Conservation (phyloP, 2,888 invertebrate species). For the Periphyllus acericola region DNA sequence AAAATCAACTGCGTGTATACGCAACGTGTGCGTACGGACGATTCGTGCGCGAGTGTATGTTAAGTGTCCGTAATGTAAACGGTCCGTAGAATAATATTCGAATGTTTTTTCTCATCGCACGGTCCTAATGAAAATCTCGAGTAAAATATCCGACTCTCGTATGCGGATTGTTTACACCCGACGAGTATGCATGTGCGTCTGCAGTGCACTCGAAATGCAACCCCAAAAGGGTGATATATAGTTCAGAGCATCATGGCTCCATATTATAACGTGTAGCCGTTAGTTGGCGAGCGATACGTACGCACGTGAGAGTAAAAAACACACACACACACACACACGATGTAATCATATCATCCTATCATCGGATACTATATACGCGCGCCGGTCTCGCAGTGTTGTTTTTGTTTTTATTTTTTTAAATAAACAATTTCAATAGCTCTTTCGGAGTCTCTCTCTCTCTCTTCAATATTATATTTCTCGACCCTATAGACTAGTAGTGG, state of each 20-base stretch:
- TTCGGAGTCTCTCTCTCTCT: not conserved
- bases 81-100: slow-evolving; percentile 21
- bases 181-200: not conserved
- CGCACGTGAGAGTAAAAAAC: slow-evolving; percentile 2
- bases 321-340: slow-evolving; percentile 7
- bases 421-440: slow-evolving; percentile 59
- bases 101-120: slow-evolving; percentile 41
- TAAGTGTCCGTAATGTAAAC: slow-evolving; percentile 46
- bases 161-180: slow-evolving; percentile 32
- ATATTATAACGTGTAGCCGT: not conserved
- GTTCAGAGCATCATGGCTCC: not conserved
- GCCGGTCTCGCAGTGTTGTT: slow-evolving; percentile 1
- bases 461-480: slow-evolving; percentile 57
- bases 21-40: not conserved
- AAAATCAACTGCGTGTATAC: not conserved
- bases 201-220: slow-evolving; percentile 28
- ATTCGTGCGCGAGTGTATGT: not conserved
- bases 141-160: slow-evolving; percentile 7
- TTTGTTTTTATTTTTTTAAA: slow-evolving; percentile 50
- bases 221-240: slow-evolving; percentile 25
- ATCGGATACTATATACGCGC: slow-evolving; percentile 14
- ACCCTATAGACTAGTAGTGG: slow-evolving; percentile 14
- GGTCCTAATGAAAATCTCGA: slow-evolving; percentile 18
- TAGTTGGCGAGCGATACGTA: not conserved
- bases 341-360: slow-evolving; percentile 53